Evolutionary conservation across 2,113 vertebrate genomes (phyloP), one percentile per base, ranked within the genome.

Genomic region (Tenrec ecaudatus): DNA sequence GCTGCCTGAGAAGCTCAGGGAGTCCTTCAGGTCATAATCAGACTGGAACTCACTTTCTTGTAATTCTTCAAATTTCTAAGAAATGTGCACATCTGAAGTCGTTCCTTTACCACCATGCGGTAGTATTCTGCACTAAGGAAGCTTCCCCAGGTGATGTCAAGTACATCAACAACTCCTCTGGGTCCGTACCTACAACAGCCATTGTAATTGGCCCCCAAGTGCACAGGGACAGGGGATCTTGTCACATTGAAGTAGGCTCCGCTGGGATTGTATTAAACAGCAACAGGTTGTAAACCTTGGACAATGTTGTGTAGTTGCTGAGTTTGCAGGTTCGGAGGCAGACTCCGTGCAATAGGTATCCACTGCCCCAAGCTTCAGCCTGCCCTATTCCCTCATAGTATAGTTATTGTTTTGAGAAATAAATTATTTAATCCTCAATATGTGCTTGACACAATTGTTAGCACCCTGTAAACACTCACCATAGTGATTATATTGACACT

Each of bases 361-460:
- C 7, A 66, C 27, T 93, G 86, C 27, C 69, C 5, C 27, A 69
- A 69, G 20, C 43, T 77, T 77, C 17, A 64, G 7, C 66, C 3
- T 2, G 0, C 5, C 5, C 1, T 19, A 19, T 2, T 22, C 36
- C 0, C 16, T 11, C 17, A 29, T 86, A 36, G 0, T 62, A 0
- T 33, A 86, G 68, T 31, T 33, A 31, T 43, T 64, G 19, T 27
- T 68, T 10, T 89, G 68, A 69, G 19, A 73, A 62, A 73, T 82
- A 43, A 80, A 86, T 82, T 62, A 17, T 14, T 11, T 83, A 3
- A 76, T 68, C 80, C 25, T 71, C 60, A 81, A 2, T 47, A 76
- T 73, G 4, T 33, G 25, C 25, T 89, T 91, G 25, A 12, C 15
- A 88, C 36, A n/a, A 3, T 73, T 16, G 17, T 2, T 36, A 19